Evolutionary conservation across 2,888 invertebrate species (phyloP).

Genomic region (Euproctis similis): DNA sequence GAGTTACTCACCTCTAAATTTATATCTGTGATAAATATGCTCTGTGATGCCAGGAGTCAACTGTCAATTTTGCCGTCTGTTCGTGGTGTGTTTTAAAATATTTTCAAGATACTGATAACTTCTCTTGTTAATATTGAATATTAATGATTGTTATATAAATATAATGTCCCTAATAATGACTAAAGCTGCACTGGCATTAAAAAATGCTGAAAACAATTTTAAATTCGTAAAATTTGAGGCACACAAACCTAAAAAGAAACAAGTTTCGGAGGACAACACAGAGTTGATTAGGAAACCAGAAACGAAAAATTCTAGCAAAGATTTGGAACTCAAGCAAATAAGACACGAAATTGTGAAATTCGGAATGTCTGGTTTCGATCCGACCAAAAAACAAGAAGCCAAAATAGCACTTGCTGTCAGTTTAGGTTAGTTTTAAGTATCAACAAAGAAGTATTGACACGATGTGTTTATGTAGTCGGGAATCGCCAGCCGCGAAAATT

Average conservation of each 20-base stretch:
- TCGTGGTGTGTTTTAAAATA: no score
- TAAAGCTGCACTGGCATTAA: constrained; percentile 67
- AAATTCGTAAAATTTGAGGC: constrained; percentile 67
- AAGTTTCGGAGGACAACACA: constrained; percentile 15
- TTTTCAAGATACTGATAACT: no score
- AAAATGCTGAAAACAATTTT: constrained; percentile 57
- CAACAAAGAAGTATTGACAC: no score
- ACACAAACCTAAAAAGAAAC: constrained; percentile 68
- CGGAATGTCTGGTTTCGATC: constrained; percentile 85
- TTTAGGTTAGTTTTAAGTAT: constrained; percentile 80
- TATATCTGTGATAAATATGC: no score
- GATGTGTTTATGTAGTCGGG: no score
- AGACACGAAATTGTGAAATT: constrained; percentile 89
- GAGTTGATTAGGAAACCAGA: constrained; percentile 19
- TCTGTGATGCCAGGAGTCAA: no score
- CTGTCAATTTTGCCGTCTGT: no score
- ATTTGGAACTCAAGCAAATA: constrained; percentile 84
- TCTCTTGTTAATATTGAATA: no score
- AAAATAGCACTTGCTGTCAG: constrained; percentile 85
- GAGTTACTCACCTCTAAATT: no score
- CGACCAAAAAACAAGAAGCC: constrained; percentile 83
- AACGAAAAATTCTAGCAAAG: constrained; percentile 36
- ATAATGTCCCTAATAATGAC: constrained; percentile 61
- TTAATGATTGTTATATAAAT: constrained; percentile 5
- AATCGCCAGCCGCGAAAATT: no score